Evolutionary conservation across 2,888 invertebrate species (phyloP), one percentile per base, ranked within the genome.

Genomic region (Apoda limacodes): DNA sequence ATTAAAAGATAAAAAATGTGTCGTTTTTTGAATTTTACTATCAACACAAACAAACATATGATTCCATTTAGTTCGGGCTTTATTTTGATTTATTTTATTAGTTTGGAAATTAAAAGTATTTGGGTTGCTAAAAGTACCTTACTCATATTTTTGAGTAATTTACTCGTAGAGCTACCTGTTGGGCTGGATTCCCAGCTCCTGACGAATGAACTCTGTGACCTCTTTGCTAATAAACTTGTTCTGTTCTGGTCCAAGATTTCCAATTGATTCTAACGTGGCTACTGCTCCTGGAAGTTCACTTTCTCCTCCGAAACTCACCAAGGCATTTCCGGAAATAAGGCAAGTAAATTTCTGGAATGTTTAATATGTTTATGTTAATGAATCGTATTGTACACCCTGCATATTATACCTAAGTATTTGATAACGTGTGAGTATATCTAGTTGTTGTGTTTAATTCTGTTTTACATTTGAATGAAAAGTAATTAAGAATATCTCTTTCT

Each of bases 181-280:
- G 2, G 60, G 54, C 1, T 41, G 12, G 2, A 76, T 47, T 2
- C 62, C 62, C 2, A 76, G 47, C 42, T 69, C 63, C 3, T 47
- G 55, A n/a, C 60, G 42, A 10, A 74, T 26, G 22, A 63, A 66
- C 0, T 42, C 46, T 0, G 69, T 42, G 2, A 76, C 33, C 30
- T 62, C 60, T 19, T 45, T 53, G 0, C 51, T 43, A 9, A 74
- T 67, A n/a, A 50, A 0, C 22, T 46, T 52, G 34, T 67, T 68
- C 25, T 60, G 55, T 2, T 48, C 34, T 0, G 47, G 22, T 0
- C 59, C 60, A 0, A 66, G 40, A 22, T 65, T 20, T 0, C 68
- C 67, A 2, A 67, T 65, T 6, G 62, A 61, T 32, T 65, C 66
- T 15, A 68, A 30, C 3, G 52, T 50, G 1, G 60, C 63, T 1